Evolutionary conservation across 1,140 invertebrate species (phyloP).

Genomic region (Homalodisca vitripennis): DNA sequence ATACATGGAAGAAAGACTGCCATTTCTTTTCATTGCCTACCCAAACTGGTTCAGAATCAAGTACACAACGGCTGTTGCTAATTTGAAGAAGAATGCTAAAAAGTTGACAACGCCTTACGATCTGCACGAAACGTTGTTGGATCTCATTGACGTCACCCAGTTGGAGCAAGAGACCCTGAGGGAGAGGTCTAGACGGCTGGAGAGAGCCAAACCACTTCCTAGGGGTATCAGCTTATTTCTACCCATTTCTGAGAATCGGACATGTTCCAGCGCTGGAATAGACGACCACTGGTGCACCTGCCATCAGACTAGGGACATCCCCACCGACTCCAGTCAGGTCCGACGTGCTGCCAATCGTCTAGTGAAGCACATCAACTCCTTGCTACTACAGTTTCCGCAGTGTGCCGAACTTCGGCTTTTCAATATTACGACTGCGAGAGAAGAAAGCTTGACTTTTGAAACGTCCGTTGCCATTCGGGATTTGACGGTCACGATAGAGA

Average conservation of each 20-base stretch:
- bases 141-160: conserved; percentile 55
- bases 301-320: conserved; percentile 57
- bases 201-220: conserved; percentile 42
- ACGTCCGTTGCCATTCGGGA: conserved; percentile 27
- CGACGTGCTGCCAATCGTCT: conserved; percentile 55
- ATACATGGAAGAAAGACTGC: conserved; percentile 66
- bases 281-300: conserved; percentile 84
- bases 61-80: conserved; percentile 52
- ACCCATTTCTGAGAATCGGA: conserved; percentile 66
- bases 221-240: conserved; percentile 74
- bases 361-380: conserved; percentile 61
- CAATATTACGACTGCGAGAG: conserved; percentile 33
- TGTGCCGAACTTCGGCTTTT: conserved; percentile 49
- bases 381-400: conserved; percentile 57
- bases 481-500: conserved; percentile 38
- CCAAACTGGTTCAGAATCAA: conserved; percentile 58
- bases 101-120: conserved; percentile 61
- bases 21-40: conserved; percentile 60
- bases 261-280: conserved; percentile 72
- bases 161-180: conserved; percentile 44
- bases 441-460: conserved; percentile 22
- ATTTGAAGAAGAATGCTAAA: conserved; percentile 51
- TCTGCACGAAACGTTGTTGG: conserved; percentile 61
- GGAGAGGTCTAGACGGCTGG: conserved; percentile 39
- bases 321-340: conserved; percentile 52